Evolutionary conservation across 2,797 vertebrate species (phyloP), one percentile per base, ranked within the genome.

Genomic region (Artibeus jamaicensis): DNA sequence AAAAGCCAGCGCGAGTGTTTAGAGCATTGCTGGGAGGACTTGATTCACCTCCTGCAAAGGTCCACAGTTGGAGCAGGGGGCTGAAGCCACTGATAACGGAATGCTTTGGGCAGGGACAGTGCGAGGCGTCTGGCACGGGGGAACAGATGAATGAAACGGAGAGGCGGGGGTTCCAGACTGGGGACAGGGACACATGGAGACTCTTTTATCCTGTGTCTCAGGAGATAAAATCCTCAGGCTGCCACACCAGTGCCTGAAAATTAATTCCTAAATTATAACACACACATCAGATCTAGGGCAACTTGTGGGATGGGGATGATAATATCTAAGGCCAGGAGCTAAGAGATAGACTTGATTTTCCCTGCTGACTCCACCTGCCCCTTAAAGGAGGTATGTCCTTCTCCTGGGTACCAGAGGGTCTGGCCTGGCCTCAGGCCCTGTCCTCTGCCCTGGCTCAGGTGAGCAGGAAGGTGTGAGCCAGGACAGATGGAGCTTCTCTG

Each of bases 171-270:
- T 57, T 48, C 88, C 44, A 0, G 22, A 50, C 2, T 57, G 55
- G 86, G 89, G 91, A 50, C 65, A 50, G 1, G 6, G 50, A 86
- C 22, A 6, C 44, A 2, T 10, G 19, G 48, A 77, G 55, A 48
- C 62, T 46, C 53, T 67, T 91, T 89, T 34, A 93, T 87, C 86
- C 77, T 24, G 6, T 65, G 44, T 79, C 87, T 87, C 82, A 0
- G 0, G 92, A 78, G 95, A 92, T 97, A 97, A 97, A 97, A 89
- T 76, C 89, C 78, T 14, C 67, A 92, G 53, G 42, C 39, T 78
- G 37, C 0, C 2, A 79, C 73, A 44, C n/a, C 9, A 11, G 37
- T 19, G 76, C 78, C 95, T 91, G 50, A 34, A 14, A 62, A 97
- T 95, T 67, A 57, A 96, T 86, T 94, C 78, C 93, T 5, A 0